Base-by-base conservation (phyloP, 1,140 invertebrate genomes). In the Neodiprion lecontei region DNA sequence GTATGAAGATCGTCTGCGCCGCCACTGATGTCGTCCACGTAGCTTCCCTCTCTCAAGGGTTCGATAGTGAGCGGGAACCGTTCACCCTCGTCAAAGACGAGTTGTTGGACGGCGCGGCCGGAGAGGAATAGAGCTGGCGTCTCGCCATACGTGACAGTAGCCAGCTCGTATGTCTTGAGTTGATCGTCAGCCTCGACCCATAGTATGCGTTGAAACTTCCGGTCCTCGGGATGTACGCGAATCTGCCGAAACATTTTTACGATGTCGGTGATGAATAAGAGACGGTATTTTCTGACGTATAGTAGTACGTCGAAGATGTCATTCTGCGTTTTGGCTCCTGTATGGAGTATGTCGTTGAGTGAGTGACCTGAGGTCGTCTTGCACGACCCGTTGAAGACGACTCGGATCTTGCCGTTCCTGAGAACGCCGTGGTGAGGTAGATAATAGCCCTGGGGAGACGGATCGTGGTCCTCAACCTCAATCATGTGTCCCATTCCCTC, bases 21-120 rank as follows among this genome's bases (percentile, higher is more conserved):
- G 47, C 80, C 79, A 7, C 88, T 70, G n/a, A 84, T 73, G 78
- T 90, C 87, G 73, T 90, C 88, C 9, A 88, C 81, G 75, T 89
- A 90, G 75, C 86, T 86, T 76, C 85, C 81, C 14, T 78, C 78
- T 47, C 49, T 17, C 28, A 88, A 81, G 9, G 81, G 75, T 47
- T 79, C 65, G 68, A 75, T 53, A 40, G 80, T 81, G 12, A 70
- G 68, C 14, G 83, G 79, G 79, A 75, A 83, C 3, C 76, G 69
- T 10, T 69, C 10, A 66, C 69, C 77, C 75, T 78, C 76, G 72
- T 84, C 84, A 68, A 28, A 73, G 10, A 77, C 81, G 1, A 82
- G 72, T 79, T 82, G 82, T n/a, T 81, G 47, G 9, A 89, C 65
- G 78, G 48, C 77, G 68, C 79, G 67, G 10, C 78, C 81, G 12